Base-by-base conservation (phyloP, 2,888 invertebrate genomes). In the Cerastis leucographa region DNA sequence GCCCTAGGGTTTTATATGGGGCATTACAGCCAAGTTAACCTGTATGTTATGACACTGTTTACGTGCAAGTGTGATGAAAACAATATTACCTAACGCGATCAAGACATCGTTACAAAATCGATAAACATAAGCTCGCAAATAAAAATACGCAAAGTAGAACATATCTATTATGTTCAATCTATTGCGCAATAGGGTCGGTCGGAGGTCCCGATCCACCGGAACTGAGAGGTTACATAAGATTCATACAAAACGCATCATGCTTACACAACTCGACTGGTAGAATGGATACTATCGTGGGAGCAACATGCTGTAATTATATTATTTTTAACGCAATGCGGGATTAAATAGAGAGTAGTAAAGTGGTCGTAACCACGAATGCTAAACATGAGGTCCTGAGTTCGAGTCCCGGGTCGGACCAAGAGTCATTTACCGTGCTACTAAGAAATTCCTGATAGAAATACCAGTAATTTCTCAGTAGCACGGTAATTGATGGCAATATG, bases 171-270 rank as follows among this genome's bases (percentile, higher is more conserved):
- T 68, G 62, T 66, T 51, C 35, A 66, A 84, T 71, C 69, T 87
- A 76, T 86, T 86, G 19, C 83, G 67, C 54, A 83, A 85, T 71
- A 22, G 8, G 64, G 54, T 35, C 68, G 85, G 85, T 80, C 84
- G 83, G 59, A 84, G 80, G 80, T 86, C 69, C 46, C 44, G 65
- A 74, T 71, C 54, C 71, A 40, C 80, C 84, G 84, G 84, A 84
- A 80, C 80, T 79, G 19, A 54, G 25, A 19, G n/a, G 61, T 83
- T 86, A 64, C 65, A 72, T 83, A 86, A 85, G 59, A 35, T 59
- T 56, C 66, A 61, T 68, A 85, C n/a, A 61, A 83, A 72, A 73
- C 44, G 42, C 74, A 74, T 76, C 67, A 35, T 17, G 56, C 69
- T 84, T 84, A 83, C 49, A 75, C 83, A 84, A 85, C 71, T 44